Conservation (phyloP, 2,113 vertebrate species). For the Alosa alosa region DNA sequence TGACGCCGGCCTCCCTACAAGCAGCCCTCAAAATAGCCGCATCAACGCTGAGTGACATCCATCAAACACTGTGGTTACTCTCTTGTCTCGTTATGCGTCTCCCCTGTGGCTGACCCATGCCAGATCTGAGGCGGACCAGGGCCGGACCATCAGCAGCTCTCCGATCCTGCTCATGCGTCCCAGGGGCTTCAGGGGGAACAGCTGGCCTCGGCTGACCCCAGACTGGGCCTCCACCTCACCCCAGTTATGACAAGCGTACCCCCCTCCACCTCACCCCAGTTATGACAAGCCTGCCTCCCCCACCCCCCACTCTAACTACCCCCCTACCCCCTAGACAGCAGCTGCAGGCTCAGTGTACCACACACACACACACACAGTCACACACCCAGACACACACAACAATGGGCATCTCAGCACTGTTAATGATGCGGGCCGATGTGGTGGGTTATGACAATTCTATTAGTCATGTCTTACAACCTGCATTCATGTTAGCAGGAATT, state of each 20-base stretch:
- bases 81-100: not conserved
- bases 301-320: too few species aligned
- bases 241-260: not conserved
- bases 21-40: not conserved
- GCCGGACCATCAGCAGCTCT: not conserved
- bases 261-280: not conserved
- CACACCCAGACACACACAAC: conserved; percentile 1
- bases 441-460: conserved; percentile 42
- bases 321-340: not conserved
- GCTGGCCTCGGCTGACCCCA: not conserved
- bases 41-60: not conserved
- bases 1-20: not conserved
- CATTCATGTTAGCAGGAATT: conserved; percentile 24
- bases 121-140: not conserved
- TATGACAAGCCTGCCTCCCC: too few species aligned
- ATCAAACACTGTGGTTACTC: not conserved
- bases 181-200: not conserved
- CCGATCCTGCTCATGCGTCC: not conserved
- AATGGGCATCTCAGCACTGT: conserved; percentile 19
- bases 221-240: not conserved
- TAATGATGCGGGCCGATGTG: conserved; percentile 26
- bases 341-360: not conserved
- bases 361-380: not conserved
- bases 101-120: not conserved
- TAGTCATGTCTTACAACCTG: conserved; percentile 36